These are phyloP conservation scores for Tillus elongatus DNA, from an alignment of 2,888 invertebrate genomes.

Conservation along the genomic window DNA sequence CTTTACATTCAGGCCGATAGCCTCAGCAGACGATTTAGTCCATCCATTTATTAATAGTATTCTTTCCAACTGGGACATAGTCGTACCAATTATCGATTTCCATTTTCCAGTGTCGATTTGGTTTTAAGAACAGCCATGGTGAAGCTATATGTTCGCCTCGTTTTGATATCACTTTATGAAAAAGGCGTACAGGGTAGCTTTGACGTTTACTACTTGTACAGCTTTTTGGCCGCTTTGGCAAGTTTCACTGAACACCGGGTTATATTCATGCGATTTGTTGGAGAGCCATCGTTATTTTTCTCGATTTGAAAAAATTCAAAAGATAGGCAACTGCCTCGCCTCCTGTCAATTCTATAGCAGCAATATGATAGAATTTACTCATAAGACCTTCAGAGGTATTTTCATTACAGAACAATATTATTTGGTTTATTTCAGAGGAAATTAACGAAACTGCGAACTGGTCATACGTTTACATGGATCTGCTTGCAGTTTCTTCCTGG, in stretches of 20 bases:
- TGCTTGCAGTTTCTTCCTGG: conserved; percentile 9
- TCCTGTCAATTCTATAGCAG: conserved; percentile 11
- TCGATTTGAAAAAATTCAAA: no score
- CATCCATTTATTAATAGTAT: no score
- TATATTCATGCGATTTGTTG: conserved; percentile 19
- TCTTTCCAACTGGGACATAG: no score
- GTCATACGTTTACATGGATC: conserved; percentile 11
- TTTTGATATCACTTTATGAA: conserved; percentile 12
- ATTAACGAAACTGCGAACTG: conserved; percentile 6
- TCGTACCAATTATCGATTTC: conserved; percentile 9
- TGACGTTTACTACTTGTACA: conserved; percentile 14
- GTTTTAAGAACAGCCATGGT: no score
- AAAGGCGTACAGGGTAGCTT: conserved; percentile 15
- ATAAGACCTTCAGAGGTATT: conserved; percentile 8
- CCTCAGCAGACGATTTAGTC: no score
- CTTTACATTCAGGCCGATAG: neutral
- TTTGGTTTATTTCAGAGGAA: conserved; percentile 9
- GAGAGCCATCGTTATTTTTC: no score
- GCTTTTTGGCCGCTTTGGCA: conserved; percentile 19
- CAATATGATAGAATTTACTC: conserved; percentile 6
- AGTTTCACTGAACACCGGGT: no score
- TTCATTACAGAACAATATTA: conserved; percentile 9
- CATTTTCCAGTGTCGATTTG: no score
- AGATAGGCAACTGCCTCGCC: conserved; percentile 14
- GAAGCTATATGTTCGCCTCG: conserved; percentile 13